Evolutionary conservation across 2,888 invertebrate genomes (phyloP).

Genomic region (Physocephala rufipes): DNA sequence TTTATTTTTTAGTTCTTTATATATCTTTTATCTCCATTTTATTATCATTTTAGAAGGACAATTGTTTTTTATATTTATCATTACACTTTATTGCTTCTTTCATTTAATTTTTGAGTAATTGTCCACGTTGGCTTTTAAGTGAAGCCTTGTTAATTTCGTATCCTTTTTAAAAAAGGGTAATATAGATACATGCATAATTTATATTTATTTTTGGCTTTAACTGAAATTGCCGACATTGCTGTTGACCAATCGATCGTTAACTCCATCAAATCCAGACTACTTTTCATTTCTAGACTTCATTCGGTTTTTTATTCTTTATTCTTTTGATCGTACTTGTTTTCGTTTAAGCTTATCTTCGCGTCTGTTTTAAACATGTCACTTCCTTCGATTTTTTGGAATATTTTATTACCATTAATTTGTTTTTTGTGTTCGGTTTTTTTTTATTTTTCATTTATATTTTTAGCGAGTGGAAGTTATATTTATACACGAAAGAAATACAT

Average conservation of each 20-base stretch:
- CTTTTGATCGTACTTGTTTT: neutral
- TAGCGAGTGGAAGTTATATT: neutral
- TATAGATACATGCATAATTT: neutral
- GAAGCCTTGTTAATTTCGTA: too few species aligned
- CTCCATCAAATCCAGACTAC: neutral
- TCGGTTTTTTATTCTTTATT: too few species aligned
- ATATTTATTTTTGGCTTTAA: neutral
- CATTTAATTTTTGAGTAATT: too few species aligned
- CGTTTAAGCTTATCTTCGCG: slow-evolving; percentile 5
- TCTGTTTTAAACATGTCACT: neutral
- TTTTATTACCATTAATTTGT: neutral
- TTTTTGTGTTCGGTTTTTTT: neutral
- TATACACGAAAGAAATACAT: neutral
- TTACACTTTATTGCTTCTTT: too few species aligned
- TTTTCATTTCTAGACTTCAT: too few species aligned
- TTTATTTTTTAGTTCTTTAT: too few species aligned
- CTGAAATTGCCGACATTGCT: neutral
- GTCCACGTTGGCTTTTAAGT: too few species aligned
- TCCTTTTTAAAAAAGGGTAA: neutral
- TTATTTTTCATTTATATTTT: neutral
- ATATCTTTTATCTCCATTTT: too few species aligned
- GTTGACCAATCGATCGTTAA: neutral
- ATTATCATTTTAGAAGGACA: too few species aligned
- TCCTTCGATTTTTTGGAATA: neutral
- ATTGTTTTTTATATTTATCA: too few species aligned